A percentile compares a stretch with the other conserved stretches of the same genome.
Evolutionary conservation across 2,113 vertebrate genomes (phyloP).

Genomic region (Stictonetta naevosa): DNA sequence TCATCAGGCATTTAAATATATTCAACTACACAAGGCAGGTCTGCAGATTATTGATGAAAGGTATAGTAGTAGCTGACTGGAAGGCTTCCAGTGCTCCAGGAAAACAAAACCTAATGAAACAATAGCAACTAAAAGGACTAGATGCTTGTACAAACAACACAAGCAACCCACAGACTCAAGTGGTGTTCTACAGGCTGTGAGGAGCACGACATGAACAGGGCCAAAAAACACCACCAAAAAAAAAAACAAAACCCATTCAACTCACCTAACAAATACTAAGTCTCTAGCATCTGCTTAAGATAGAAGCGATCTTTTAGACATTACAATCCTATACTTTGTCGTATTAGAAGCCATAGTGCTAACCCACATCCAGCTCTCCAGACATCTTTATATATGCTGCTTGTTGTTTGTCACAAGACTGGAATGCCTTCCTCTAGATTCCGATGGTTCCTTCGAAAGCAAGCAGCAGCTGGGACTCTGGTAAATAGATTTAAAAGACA

Average conservation of each 20-base stretch:
- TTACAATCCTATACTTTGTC: neutral
- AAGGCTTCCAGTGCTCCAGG: neutral
- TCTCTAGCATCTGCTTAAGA: neutral
- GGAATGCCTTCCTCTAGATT: neutral
- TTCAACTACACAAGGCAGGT: neutral
- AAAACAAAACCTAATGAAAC: slow-evolving; percentile 12
- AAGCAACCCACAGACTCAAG: neutral
- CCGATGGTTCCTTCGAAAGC: neutral
- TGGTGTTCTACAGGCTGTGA: neutral
- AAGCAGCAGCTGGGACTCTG: neutral
- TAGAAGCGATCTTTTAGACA: neutral
- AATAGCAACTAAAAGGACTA: neutral
- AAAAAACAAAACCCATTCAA: neutral
- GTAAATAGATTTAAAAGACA: neutral
- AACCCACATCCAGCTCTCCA: neutral
- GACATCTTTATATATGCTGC: neutral
- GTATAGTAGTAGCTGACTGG: neutral
- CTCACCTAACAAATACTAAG: neutral
- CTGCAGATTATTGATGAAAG: neutral
- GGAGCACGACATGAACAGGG: neutral
- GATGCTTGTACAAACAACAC: neutral
- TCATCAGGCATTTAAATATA: neutral
- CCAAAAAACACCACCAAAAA: neutral
- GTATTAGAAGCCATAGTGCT: neutral
- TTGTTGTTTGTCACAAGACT: neutral